Base-by-base conservation (phyloP, 2,888 invertebrate species). In the Tipula helvola region DNA sequence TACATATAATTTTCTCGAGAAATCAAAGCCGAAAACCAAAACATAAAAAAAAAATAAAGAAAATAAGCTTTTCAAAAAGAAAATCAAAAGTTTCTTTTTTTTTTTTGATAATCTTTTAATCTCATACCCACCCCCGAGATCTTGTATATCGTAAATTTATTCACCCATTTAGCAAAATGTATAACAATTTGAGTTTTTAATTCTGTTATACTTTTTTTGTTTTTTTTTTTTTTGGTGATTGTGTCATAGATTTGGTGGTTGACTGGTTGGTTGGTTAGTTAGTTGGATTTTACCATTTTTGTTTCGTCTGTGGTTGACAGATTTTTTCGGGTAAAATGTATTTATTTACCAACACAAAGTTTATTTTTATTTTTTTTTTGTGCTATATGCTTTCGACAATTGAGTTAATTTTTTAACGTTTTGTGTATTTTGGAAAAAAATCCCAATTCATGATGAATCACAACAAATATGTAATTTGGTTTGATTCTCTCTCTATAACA, bases 271-370 rank as follows among this genome's bases (percentile, higher is more conserved):
- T 71, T 71, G 71, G 71, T 71, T 71, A 71, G 71, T 71, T 71
- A 71, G 71, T 71, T 71, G 71, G 28, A 71, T 71, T 71, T 28
- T 28, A 71, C 18, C 28, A 71, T 18, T 71, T 71, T 71, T 18
- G 71, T 71, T 71, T 71, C 71, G 71, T 71, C 71, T 71, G 71
- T 71, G 71, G 71, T 71, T 71, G 71, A 71, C 71, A 71, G 71
- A n/a, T 71, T 71, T 71, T 71, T 10, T 18, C 28, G 18, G 28
- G 2, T 71, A 71, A 71, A 52, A 71, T 71, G 71, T 71, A 52
- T 52, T 8, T 28, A 12, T 71, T 7, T 12, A 44, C 10, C 52
- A 57, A n/a, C 52, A 57, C 71, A 18, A 71, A 28, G 71, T 71
- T 71, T 71, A 28, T 71, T 18, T 28, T 1, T 28, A 28, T 28